Percentiles rank a stretch among this genome's conserved stretches.
phyloP scores from a whole-genome alignment of 2,113 vertebrate genomes.

The Bubo blakistoni region DNA sequence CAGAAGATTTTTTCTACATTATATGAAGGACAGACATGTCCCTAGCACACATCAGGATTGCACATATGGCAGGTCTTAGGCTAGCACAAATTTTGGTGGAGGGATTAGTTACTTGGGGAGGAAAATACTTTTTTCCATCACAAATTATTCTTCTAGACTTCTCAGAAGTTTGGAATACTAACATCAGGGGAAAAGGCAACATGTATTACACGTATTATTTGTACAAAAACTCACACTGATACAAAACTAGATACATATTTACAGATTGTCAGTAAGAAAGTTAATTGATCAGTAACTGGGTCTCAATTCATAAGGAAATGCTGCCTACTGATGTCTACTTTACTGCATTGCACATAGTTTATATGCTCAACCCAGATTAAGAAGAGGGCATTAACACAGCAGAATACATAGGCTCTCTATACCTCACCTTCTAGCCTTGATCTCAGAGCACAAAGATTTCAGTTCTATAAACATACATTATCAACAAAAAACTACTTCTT shows the following conservation, averaged over 20 bases:
- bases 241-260: neutral
- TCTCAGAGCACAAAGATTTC: neutral
- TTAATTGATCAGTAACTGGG: neutral
- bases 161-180: neutral
- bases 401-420: neutral
- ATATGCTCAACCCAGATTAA: neutral
- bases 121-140: neutral
- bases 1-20: neutral
- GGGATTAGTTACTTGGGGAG: neutral
- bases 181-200: neutral
- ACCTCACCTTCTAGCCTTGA: neutral
- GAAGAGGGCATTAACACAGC: neutral
- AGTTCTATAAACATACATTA: neutral
- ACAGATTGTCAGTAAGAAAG: neutral
- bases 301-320: constrained; percentile 4
- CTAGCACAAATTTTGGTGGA: neutral
- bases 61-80: neutral
- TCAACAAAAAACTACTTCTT: neutral
- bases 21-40: neutral
- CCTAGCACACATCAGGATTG: neutral
- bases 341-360: neutral
- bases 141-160: neutral
- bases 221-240: neutral
- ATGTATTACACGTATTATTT: neutral
- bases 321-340: constrained; percentile 18